A percentile compares a stretch with the other conserved stretches of the same genome.
Conservation (phyloP, 2,113 vertebrate genomes). For the Epinephelus moara region DNA sequence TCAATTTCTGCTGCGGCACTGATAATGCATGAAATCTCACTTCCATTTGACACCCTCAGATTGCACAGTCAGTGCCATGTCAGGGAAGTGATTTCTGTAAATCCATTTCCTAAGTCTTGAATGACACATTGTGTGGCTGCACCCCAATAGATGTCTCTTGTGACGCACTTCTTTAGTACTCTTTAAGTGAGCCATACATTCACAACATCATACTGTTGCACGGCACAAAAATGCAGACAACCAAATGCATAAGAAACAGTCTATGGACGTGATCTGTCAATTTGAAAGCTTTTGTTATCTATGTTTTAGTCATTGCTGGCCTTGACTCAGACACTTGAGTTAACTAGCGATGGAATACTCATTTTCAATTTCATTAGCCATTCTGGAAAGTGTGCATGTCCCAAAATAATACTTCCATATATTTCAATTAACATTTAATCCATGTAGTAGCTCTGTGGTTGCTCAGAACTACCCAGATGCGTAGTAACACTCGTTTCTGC, state of each 20-base stretch:
- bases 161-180: conserved; percentile 6
- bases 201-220: background rate
- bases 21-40: conserved; percentile 51
- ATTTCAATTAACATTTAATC: background rate
- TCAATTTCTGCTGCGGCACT: conserved; percentile 15
- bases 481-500: background rate
- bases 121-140: conserved; percentile 35
- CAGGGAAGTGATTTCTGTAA: conserved; percentile 57
- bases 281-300: background rate
- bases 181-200: background rate
- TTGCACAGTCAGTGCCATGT: conserved; percentile 60
- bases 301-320: background rate
- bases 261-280: background rate
- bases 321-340: background rate
- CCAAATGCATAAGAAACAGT: background rate
- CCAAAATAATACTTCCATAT: background rate
- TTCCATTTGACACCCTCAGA: conserved; percentile 52
- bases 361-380: background rate
- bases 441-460: background rate
- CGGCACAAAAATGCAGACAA: background rate
- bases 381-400: background rate
- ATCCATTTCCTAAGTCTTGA: conserved; percentile 51
- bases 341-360: background rate
- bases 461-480: background rate
- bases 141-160: conserved; percentile 8